phyloP scores from a whole-genome alignment of 2,888 invertebrate species.

The Phoronis australis region DNA sequence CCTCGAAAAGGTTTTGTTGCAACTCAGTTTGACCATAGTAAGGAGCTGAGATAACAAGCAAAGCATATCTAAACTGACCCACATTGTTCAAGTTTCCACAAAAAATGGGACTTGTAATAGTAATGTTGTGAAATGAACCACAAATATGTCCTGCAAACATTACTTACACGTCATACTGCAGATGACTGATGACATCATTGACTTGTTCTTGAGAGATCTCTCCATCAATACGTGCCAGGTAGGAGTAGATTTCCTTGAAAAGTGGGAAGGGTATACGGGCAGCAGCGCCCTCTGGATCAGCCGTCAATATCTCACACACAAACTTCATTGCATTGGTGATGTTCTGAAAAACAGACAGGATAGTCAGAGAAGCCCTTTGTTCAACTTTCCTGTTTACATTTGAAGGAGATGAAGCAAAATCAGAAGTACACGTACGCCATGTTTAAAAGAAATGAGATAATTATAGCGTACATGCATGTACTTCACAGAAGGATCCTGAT shows the following conservation, averaged over 20 bases:
- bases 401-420: too few species aligned
- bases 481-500: too few species aligned
- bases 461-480: too few species aligned
- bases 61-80: too few species aligned
- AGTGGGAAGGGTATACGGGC: constrained; percentile 63
- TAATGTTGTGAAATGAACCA: neutral
- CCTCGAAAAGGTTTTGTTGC: too few species aligned
- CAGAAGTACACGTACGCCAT: too few species aligned
- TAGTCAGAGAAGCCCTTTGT: too few species aligned
- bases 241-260: constrained; percentile 50
- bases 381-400: too few species aligned
- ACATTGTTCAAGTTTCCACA: too few species aligned
- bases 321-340: constrained; percentile 73
- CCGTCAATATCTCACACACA: constrained; percentile 74
- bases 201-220: constrained; percentile 48
- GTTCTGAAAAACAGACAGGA: constrained; percentile 58
- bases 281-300: constrained; percentile 78
- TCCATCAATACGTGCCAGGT: constrained; percentile 50
- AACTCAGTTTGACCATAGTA: too few species aligned
- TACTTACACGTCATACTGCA: constrained; percentile 50
- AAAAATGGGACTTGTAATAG: neutral
- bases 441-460: too few species aligned
- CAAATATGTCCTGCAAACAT: neutral
- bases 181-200: constrained; percentile 39
- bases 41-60: too few species aligned